Evolutionary conservation across 2,888 invertebrate species (phyloP).

Genomic region (Agrotis puta): DNA sequence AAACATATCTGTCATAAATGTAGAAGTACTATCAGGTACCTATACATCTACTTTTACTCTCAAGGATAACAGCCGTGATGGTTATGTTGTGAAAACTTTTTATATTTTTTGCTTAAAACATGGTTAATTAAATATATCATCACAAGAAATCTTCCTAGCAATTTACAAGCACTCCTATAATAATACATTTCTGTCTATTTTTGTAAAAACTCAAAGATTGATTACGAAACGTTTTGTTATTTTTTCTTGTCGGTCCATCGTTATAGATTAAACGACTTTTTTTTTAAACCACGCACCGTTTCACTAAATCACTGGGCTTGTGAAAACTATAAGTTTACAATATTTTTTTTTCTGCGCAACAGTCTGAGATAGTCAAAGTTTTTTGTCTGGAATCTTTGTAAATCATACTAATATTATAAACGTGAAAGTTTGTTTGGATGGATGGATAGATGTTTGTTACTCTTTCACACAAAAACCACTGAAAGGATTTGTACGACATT

Average conservation of each 20-base stretch:
- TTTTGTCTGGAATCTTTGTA: slow-evolving; percentile 60
- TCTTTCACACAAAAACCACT: too few species aligned
- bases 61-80: too few species aligned
- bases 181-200: slow-evolving; percentile 39
- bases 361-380: slow-evolving; percentile 70
- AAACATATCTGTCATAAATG: too few species aligned
- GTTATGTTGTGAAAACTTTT: too few species aligned
- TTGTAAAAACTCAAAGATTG: slow-evolving; percentile 69
- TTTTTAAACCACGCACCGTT: slow-evolving; percentile 73
- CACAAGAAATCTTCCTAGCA: slow-evolving; percentile 5
- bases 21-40: too few species aligned
- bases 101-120: not conserved
- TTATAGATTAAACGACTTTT: slow-evolving; percentile 77
- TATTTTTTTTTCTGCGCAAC: slow-evolving; percentile 73
- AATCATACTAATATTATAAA: not conserved
- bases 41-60: too few species aligned
- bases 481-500: too few species aligned
- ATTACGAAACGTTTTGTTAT: slow-evolving; percentile 72
- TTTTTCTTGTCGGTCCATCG: slow-evolving; percentile 69
- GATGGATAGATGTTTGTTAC: too few species aligned
- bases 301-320: slow-evolving; percentile 83
- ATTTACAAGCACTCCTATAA: slow-evolving; percentile 32
- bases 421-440: too few species aligned
- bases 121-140: not conserved
- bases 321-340: slow-evolving; percentile 79